Base-by-base conservation (phyloP, 2,113 vertebrate species). In the Gambusia affinis region DNA sequence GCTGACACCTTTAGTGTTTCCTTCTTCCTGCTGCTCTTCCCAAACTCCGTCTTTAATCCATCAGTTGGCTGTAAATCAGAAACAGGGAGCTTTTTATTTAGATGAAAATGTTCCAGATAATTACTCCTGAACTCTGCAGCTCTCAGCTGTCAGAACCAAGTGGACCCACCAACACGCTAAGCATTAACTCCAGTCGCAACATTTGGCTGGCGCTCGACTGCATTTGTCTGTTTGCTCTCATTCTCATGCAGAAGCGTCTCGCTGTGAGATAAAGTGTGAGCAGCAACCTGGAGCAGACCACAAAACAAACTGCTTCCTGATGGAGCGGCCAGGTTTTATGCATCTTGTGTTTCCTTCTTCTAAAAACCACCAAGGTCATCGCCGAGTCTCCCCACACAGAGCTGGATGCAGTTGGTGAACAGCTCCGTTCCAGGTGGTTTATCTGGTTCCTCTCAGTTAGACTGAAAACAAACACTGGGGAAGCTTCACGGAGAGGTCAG, bases 151-250 rank as follows among this genome's bases (percentile, higher is more conserved):
- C 81, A 73, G 81, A 65, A 42, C 39, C 39, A 42, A 42, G 44
- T 27, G 35, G 64, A n/a, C 27, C 29, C 39, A 68, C 57, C 19
- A 12, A 69, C 64, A 70, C 8, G n/a, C n/a, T n/a, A n/a, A n/a
- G 76, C 70, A 73, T 81, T 44, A 83, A 78, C 78, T 29, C 79
- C 79, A 75, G 79, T 88, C 84, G 64, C 84, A 63, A 75, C 28
- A 8, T 74, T 88, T 89, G 83, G 87, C 90, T 67, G 64, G 69
- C 72, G 51, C 73, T 81, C 72, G 70, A 65, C 82, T 73, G 75
- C 88, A 86, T 89, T 88, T 70, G 73, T 91, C 84, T 89, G 88
- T 82, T 89, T 92, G 90, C 85, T 93, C 88, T 83, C 82, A 90
- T 91, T 92, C 89, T 83, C 83, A 72, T 84, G 82, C 76, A 72